Percentiles rank a stretch among this genome's conserved stretches.
These are phyloP conservation scores for Electrona antarctica DNA, from an alignment of 2,113 vertebrate species.

Conservation along the genomic window DNA sequence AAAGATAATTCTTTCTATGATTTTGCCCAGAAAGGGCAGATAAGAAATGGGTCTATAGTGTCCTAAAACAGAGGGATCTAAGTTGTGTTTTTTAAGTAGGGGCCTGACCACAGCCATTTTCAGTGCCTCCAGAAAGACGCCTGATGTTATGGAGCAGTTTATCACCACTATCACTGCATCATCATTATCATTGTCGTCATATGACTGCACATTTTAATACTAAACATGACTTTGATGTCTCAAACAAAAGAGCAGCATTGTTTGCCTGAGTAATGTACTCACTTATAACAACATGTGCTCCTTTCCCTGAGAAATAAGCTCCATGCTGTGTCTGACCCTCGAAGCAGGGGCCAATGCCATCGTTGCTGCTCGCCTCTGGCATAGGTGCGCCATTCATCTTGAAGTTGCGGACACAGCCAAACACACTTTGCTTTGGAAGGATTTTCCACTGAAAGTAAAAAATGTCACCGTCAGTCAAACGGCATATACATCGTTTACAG, in stretches of 20 bases:
- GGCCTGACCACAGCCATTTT: too few species aligned
- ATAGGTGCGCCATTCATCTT: constrained; percentile 81
- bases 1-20: too few species aligned
- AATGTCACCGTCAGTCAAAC: neutral
- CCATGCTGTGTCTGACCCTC: constrained; percentile 81
- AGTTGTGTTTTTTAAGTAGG: too few species aligned
- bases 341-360: constrained; percentile 83
- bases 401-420: constrained; percentile 89
- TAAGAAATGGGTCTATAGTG: too few species aligned
- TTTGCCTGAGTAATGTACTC: constrained; percentile 46
- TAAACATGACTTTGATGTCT: neutral
- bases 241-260: neutral
- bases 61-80: too few species aligned
- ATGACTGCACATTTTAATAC: neutral
- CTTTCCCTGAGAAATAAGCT: constrained; percentile 87
- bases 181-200: too few species aligned
- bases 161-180: neutral
- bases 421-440: constrained; percentile 83
- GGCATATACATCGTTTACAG: too few species aligned
- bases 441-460: constrained; percentile 73
- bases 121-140: too few species aligned
- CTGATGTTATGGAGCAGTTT: neutral
- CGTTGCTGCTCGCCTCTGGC: constrained; percentile 72
- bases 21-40: too few species aligned
- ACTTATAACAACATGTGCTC: constrained; percentile 85